Base-by-base conservation (phyloP, 2,113 vertebrate genomes). In the Phalacrocorax brasilianus region DNA sequence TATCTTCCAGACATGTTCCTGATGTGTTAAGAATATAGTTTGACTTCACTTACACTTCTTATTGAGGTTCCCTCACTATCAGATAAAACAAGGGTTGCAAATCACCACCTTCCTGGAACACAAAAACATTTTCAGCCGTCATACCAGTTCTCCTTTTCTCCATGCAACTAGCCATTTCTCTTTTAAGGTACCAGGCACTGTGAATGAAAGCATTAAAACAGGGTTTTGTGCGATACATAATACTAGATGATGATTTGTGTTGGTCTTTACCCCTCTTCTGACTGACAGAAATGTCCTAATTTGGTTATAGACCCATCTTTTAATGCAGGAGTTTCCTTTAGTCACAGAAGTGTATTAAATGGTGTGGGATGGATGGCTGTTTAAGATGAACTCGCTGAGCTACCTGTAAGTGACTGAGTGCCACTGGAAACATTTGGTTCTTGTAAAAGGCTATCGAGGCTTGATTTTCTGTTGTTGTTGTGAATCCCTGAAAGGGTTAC, bases 31-130 rank as follows among this genome's bases (percentile, higher is more conserved):
- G 42, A 91, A 79, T 63, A 26, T 85, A 70, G 16, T 52, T 80
- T 89, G 19, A 38, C 21, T 65, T 47, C 35, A 61, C 0, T 1
- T 75, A 12, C 0, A 0, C 2, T 24, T 91, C 77, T 62, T 76
- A 2, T 47, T 88, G 67, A 52, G 9, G 10, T 76, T 92, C 12
- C 2, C 1, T 82, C 30, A 14, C 33, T 59, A 4, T 53, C 30
- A 30, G 11, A 49, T 70, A 70, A 92, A 90, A 44, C 30, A 52
- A 4, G 9, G 11, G 3, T n/a, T 90, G 49, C 18, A 45, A 80
- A 72, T 85, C 42, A 40, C 79, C 49, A 79, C 12, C 30, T 78
- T 53, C 14, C 42, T 55, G 15, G 20, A 50, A 63, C 32, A 32
- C 21, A 55, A 33, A 76, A 79, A 47, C 7, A 8, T 28, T 50